Evolutionary conservation across 2,888 invertebrate genomes (phyloP).

Genomic region (Glyphotaelius pellucidus): DNA sequence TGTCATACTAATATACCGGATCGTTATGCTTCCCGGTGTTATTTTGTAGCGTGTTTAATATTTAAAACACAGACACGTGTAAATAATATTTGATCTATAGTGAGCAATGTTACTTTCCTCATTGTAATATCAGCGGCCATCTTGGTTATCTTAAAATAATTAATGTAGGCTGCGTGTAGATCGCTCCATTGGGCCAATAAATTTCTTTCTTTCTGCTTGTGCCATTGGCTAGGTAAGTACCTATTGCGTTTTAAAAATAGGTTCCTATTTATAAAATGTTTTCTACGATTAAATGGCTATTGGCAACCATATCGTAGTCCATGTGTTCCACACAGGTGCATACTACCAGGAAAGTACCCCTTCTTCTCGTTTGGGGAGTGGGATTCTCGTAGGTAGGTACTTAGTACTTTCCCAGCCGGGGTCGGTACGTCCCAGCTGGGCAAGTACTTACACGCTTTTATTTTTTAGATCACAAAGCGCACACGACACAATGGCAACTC

Average conservation of each 20-base stretch:
- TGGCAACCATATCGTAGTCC: background rate
- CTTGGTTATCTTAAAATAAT: background rate
- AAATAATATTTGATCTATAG: too few species aligned
- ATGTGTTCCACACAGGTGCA: background rate
- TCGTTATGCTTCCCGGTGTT: too few species aligned
- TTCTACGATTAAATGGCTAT: background rate
- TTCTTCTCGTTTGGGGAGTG: background rate
- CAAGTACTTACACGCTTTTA: slow-evolving; percentile 29
- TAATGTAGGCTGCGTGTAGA: background rate
- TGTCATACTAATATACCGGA: too few species aligned
- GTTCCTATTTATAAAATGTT: background rate
- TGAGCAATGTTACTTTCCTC: too few species aligned
- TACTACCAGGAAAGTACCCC: slow-evolving; percentile 15
- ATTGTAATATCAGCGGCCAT: background rate
- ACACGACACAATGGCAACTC: slow-evolving; percentile 43
- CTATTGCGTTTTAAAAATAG: background rate
- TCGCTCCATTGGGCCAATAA: background rate
- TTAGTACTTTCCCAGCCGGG: background rate
- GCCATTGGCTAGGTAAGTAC: background rate
- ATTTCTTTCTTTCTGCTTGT: background rate
- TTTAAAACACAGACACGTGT: too few species aligned
- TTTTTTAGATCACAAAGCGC: slow-evolving; percentile 45
- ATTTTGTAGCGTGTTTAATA: too few species aligned
- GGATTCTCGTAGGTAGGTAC: background rate
- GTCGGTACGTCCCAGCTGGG: background rate